Conservation (phyloP, 2,797 vertebrate genomes). For the Acropternis orthonyx region DNA sequence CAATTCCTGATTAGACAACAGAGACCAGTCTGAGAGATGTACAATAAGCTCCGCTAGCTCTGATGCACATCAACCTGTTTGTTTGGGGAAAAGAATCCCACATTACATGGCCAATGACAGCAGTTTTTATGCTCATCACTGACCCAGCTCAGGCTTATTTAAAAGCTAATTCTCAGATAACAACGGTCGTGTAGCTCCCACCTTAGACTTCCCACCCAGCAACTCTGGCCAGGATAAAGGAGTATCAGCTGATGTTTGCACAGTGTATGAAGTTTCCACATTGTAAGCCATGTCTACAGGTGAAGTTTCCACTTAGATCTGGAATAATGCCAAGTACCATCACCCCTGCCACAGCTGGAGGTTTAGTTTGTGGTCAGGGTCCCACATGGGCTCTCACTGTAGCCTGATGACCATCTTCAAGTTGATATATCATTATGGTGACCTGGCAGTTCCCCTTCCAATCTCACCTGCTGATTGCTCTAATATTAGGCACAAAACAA, state of each 20-base stretch:
- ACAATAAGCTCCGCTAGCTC: background rate
- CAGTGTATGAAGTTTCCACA: background rate
- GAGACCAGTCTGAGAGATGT: background rate
- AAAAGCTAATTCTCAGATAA: background rate
- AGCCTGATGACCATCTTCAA: background rate
- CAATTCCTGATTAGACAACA: background rate
- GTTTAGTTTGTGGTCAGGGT: background rate
- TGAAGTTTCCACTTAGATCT: background rate
- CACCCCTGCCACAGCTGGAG: background rate
- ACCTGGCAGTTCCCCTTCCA: background rate
- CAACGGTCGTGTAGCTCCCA: background rate
- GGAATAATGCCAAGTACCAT: background rate
- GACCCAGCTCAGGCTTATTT: background rate
- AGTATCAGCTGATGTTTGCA: background rate
- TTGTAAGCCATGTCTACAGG: background rate
- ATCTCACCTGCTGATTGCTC: background rate
- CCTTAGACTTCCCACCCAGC: background rate
- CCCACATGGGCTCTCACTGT: background rate
- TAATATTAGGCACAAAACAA: background rate
- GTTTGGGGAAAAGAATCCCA: background rate
- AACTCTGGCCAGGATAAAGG: background rate
- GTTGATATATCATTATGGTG: accelerated
- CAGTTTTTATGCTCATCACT: background rate
- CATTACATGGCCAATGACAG: background rate
- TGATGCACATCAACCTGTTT: background rate